Evolutionary conservation across 2,797 vertebrate genomes (phyloP), one percentile per base, ranked within the genome.

Genomic region (Mormyrus hasselquistii): DNA sequence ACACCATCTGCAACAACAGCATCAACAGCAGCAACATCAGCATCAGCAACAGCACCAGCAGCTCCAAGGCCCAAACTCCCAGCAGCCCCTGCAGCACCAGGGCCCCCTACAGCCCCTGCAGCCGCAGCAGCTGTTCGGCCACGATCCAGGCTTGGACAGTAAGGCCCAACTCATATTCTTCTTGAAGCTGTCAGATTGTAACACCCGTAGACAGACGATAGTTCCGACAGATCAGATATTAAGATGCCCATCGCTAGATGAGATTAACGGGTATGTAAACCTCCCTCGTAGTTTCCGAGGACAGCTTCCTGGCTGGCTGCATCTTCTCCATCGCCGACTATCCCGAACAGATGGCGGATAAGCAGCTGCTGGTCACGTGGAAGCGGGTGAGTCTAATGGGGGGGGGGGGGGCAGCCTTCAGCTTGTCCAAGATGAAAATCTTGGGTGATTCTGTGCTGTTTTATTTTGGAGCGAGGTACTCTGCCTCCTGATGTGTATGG

Each of bases 291-390:
- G 99, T 99, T 95, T 98, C 99, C 88, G 97, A 97, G 92, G 98
- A 98, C 0, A 96, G 96, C 93, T 99, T 98, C 92, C 93, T 99
- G 34, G 91, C 98, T 86, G 98, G 98, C 82, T 99, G 99, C 89
- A 96, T 99, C 87, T 99, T 99, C 92, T 97, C 97, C 29, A 95
- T 99, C 53, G 97, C 98, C 34, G 99, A 99, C 94, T 99, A 99
- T 90, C 98, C 98, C 0, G 99, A 99, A 57, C 99, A 99, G 94
- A 99, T 99, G 97, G 96, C 97, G 86, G 98, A 99, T 93, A 99
- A 99, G 89, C 99, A 99, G 90, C 96, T 99, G 16, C 92, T 99
- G 89, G 97, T 97, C 0, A 98, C 97, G 2, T 99, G 99, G 99
- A 99, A 99, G 91, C 95, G 97, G 96, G 99, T 99, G 93, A 96